A percentile compares a stretch with the other conserved stretches of the same genome.
phyloP scores from a whole-genome alignment of 2,113 vertebrate genomes.

The Melozone crissalis region DNA sequence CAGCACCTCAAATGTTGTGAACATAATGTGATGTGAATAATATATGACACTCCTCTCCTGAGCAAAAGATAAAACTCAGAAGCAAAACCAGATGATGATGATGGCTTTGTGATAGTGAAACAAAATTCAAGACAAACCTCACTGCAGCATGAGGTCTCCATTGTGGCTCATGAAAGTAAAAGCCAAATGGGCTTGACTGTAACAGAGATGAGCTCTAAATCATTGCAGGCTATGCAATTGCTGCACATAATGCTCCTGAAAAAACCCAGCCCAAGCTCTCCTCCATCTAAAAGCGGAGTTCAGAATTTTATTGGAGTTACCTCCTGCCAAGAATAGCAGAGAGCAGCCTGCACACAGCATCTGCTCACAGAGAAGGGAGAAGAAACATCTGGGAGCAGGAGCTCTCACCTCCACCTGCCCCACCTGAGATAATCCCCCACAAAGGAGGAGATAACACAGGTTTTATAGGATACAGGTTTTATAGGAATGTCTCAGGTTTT shows the following conservation, averaged over 20 bases:
- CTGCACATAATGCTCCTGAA: constrained; percentile 16
- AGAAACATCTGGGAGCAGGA: constrained; percentile 54
- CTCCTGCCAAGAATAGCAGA: constrained; percentile 41
- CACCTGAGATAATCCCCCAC: neutral
- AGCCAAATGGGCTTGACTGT: constrained; percentile 6
- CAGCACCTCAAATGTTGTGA: constrained; percentile 43
- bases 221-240: constrained; percentile 25
- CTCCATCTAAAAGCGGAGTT: neutral
- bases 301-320: constrained; percentile 17
- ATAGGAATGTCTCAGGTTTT: neutral
- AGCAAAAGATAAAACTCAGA: constrained; percentile 11
- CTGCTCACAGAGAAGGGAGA: constrained; percentile 38
- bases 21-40: constrained; percentile 46
- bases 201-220: constrained; percentile 48
- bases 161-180: constrained; percentile 58
- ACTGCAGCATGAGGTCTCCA: constrained; percentile 51
- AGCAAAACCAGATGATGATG: constrained; percentile 16
- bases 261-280: neutral
- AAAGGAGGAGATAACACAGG: neutral
- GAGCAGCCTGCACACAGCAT: constrained; percentile 36
- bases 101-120: constrained; percentile 36
- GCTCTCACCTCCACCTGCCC: neutral
- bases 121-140: constrained; percentile 9
- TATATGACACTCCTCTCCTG: constrained; percentile 9
- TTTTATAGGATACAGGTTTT: neutral